Base-by-base conservation (phyloP, 2,888 invertebrate genomes). In the Psylliodes chrysocephalus region DNA sequence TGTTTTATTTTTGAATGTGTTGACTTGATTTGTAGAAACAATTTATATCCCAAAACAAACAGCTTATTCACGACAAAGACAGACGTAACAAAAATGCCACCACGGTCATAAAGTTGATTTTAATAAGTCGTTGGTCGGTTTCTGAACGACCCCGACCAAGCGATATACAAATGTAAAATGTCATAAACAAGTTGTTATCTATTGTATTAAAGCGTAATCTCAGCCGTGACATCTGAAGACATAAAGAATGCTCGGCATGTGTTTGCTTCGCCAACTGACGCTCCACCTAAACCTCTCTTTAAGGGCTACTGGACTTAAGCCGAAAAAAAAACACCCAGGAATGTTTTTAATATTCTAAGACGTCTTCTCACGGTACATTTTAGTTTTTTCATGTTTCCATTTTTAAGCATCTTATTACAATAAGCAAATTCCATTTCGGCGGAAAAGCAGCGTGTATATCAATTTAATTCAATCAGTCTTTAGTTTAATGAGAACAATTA, bases 101-200 rank as follows among this genome's bases (percentile, higher is more conserved):
- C n/a, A n/a, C 14, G 51, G 46, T 25, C 59, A 38, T 64, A 66
- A 62, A 68, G 67, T 60, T 60, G 71, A 72, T 73, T 73, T 72
- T 74, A 75, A 74, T 75, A 75, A 72, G 74, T 71, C 72, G 70
- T 22, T 6, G n/a, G 22, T 22, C 22, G 22, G 67, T 60, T 66
- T 64, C 66, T 33, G 7, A 18, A 19, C 18, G 33, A 40, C 12
- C 54, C n/a, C 7, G 46, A 12, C 55, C 64, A 60, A n/a, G 70
- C 60, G 70, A 67, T 68, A 73, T 74, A 76, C 71, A 73, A 75
- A 74, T 75, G 77, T 79, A 80, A 63, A 79, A 78, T 71, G 77
- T 79, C 78, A 76, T 79, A 79, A 79, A 80, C 77, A 79, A 77
- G 78, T 72, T 75, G 79, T 80, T 80, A 81, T 79, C 78, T 77